Base-by-base conservation (phyloP, 2,888 invertebrate genomes). In the Biston betularia region DNA sequence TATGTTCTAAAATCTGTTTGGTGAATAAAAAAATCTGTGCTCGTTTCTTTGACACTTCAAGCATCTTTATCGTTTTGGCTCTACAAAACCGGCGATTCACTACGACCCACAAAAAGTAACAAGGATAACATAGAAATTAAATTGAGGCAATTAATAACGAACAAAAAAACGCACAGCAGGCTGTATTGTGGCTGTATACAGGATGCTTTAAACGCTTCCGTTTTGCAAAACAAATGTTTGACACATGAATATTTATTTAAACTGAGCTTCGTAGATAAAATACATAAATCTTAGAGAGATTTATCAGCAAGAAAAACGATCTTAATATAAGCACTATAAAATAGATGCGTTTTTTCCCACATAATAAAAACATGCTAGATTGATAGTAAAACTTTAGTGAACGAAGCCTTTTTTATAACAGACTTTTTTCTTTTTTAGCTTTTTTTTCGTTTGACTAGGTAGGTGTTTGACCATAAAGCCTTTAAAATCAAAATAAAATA, bases 101-200 rank as follows among this genome's bases (percentile, higher is more conserved):
- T 68, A 73, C 76, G 66, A 67, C 72, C 74, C 70, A 84, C 79
- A 87, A 88, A 88, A 88, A 84, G 69, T 79, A 80, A 80, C 77
- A 79, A 84, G 86, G 81, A 84, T 83, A 85, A 86, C 83, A 86
- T 77, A 80, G 79, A 82, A 86, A 86, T 85, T 86, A 83, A 88
- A 87, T 83, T 74, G 79, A 84, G 75, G 79, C 84, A 86, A 88
- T 89, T 89, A 88, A 83, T 84, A 84, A 72, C 60, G 74, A 75
- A 73, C 70, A 71, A 79, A 86, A 24, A 86, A 82, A 81, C 75
- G 77, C 79, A 83, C 83, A 75, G 82, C 83, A 82, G 84, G 82
- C 78, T 83, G 83, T 80, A 79, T 83, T 81, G 79, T 81, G 69
- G n/a, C 76, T 77, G 72, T 72, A 60, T 72, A 78, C 72, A 77